Percentiles rank a stretch among this genome's conserved stretches.
phyloP scores from a whole-genome alignment of 2,888 invertebrate species.

The Oligia fasciuncula region DNA sequence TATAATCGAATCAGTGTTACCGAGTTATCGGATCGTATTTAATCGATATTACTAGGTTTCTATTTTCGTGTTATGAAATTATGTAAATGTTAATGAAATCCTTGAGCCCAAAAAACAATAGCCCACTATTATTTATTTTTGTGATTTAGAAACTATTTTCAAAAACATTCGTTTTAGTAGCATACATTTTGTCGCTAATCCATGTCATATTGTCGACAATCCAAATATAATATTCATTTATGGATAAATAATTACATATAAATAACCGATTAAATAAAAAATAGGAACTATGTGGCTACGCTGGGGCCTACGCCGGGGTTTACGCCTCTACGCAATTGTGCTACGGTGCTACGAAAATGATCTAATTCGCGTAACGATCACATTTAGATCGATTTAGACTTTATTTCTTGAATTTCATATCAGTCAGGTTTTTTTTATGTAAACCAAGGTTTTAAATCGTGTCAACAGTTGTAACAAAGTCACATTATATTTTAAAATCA shows the following conservation, averaged over 20 bases:
- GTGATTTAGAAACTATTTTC: background rate
- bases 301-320: background rate
- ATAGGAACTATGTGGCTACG: background rate
- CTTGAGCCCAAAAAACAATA: background rate
- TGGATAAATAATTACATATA: background rate
- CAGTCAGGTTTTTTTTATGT: background rate
- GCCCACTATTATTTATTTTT: background rate
- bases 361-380: background rate
- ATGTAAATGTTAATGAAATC: background rate
- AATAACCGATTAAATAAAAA: no score
- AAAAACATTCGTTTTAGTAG: background rate
- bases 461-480: background rate
- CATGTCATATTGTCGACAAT: background rate
- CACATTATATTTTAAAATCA: background rate
- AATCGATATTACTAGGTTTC: background rate
- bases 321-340: conserved; percentile 1
- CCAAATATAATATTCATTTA: background rate
- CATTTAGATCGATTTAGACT: no score
- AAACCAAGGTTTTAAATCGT: background rate
- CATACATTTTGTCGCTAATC: background rate
- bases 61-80: background rate
- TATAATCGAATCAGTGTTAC: conserved; percentile 11
- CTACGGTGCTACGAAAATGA: conserved; percentile 30
- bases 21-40: background rate
- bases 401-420: background rate